These are phyloP conservation scores for Phataginus tetradactyla DNA, from an alignment of 2,797 vertebrate species.

Conservation along the genomic window DNA sequence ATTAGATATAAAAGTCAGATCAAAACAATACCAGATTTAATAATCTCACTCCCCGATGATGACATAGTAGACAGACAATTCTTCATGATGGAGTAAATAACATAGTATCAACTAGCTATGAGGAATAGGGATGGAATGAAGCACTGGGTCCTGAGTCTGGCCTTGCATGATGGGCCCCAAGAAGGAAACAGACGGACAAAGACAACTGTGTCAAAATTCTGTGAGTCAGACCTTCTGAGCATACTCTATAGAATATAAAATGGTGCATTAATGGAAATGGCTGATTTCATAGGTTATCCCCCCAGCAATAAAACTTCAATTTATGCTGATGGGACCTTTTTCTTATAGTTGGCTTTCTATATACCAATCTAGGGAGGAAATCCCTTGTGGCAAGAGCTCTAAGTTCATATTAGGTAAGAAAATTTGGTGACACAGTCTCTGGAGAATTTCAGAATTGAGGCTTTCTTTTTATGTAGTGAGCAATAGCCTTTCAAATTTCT, in stretches of 20 bases:
- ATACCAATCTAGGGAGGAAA: conserved; percentile 57
- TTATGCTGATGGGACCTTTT: conserved; percentile 65
- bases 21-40: no score
- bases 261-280: neutral
- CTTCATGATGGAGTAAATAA: neutral
- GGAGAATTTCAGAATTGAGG: conserved; percentile 51
- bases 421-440: neutral
- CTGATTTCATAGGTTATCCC: conserved; percentile 56
- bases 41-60: neutral
- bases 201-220: neutral
- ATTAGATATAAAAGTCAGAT: neutral
- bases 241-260: neutral
- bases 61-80: neutral
- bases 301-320: conserved; percentile 3
- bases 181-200: neutral
- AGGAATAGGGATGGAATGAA: neutral
- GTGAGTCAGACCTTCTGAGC: neutral
- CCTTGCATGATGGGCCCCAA: neutral
- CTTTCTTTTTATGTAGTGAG: conserved; percentile 34
- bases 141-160: neutral
- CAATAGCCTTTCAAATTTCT: neutral
- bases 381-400: conserved; percentile 47
- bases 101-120: neutral
- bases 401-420: conserved; percentile 51
- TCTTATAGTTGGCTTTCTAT: conserved; percentile 50